Evolutionary conservation across 64 coral and sea anemone genomes (phyloP), one percentile per base, ranked within the genome.

Genomic region (Montipora cactus): DNA sequence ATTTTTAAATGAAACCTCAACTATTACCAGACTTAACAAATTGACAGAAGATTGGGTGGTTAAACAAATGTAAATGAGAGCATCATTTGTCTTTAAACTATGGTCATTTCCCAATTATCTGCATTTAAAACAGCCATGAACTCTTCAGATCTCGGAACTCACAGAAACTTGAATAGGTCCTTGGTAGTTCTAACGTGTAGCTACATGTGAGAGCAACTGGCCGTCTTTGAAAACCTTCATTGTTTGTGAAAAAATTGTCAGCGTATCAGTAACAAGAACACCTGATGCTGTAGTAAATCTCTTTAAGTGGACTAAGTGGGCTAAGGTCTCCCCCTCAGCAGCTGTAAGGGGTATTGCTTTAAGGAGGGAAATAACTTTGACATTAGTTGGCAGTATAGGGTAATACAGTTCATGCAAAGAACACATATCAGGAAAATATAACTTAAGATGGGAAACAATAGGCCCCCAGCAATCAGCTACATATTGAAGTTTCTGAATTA

Each of bases 211-310:
- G 68, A 23, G 76, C 85, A 68, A 94, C 67, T 25, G 92, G 85
- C 44, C 92, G 58, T 48, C 87, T 67, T 57, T 57, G 76, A 44
- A 78, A 44, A 74, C 93, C 93, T 50, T 68, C 59, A 22, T 51
- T 58, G 19, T 85, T n/a, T 21, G 93, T 91, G 90, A 90, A 90
- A 51, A 59, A 44, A 87, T 81, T 90, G 76, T 58, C 76, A 95
- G 61, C 12, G 28, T 78, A 49, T 89, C 67, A 89, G 78, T 83
- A 47, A 94, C 37, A 59, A 89, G 73, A 81, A 86, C 28, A 37
- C 1, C 28, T 37, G 28, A 37, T 37, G 28, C 28, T 37, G 1
- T 37, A 37, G 28, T 37, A 37, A 37, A 37, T 37, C 28, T 37
- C 28, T 37, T 37, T 37, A 37, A 37, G 28, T 1, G 28, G 28